phyloP scores from a whole-genome alignment of 2,113 vertebrate species.

The Catharus minimus region DNA sequence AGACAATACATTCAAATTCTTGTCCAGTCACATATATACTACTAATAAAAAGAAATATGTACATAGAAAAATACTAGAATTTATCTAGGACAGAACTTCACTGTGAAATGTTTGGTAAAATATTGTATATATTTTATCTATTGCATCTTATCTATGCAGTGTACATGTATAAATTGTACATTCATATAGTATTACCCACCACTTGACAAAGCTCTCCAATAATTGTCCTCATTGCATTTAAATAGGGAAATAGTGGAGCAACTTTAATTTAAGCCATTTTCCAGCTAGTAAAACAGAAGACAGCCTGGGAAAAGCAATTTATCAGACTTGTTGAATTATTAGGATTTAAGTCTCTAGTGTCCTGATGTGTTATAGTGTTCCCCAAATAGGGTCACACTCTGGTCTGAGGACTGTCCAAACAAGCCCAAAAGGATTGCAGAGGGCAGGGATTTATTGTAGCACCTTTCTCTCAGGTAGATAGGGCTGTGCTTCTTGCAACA shows the following conservation, averaged over 20 bases:
- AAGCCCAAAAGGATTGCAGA: neutral
- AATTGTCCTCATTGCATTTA: neutral
- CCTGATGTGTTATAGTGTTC: neutral
- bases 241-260: neutral
- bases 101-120: neutral
- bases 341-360: neutral
- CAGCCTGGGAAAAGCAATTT: neutral
- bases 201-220: neutral
- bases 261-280: neutral
- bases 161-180: neutral
- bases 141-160: neutral
- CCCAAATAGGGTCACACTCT: neutral
- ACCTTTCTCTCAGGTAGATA: neutral
- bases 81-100: neutral
- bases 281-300: neutral
- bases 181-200: neutral
- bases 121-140: neutral
- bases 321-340: neutral
- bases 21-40: neutral
- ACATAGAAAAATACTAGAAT: neutral
- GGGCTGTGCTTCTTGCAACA: rapidly evolving
- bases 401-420: neutral
- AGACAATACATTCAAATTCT: neutral
- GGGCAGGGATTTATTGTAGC: neutral
- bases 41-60: neutral